phyloP scores from a whole-genome alignment of 2,797 vertebrate species.

The Lepilemur ruficaudatus region DNA sequence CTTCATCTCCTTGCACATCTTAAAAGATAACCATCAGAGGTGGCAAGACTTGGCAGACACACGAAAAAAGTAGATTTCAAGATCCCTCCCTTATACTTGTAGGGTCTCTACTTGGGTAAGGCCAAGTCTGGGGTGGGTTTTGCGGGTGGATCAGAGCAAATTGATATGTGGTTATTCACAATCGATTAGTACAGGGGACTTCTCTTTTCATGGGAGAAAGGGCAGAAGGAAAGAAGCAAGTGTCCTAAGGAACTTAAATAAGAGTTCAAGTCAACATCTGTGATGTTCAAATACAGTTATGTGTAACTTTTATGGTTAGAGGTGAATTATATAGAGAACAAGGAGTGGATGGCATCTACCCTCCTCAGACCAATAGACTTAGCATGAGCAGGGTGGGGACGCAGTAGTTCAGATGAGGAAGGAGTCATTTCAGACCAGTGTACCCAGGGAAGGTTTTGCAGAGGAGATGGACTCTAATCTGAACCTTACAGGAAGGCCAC shows the following conservation, averaged over 20 bases:
- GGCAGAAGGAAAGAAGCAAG: background rate
- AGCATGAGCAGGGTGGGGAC: background rate
- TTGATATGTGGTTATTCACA: background rate
- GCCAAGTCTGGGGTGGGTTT: background rate
- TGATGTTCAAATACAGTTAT: background rate
- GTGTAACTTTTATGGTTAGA: background rate
- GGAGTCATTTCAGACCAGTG: background rate
- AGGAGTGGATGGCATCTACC: background rate
- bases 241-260: background rate
- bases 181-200: background rate
- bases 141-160: background rate
- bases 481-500: background rate
- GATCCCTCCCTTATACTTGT: background rate
- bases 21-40: constrained; percentile 57
- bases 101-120: background rate
- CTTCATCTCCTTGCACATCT: constrained; percentile 52
- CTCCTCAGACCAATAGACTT: background rate
- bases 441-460: background rate
- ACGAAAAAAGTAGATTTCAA: constrained; percentile 29
- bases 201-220: background rate
- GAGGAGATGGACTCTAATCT: background rate
- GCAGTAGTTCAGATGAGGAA: background rate
- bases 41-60: constrained; percentile 30
- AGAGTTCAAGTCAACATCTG: background rate
- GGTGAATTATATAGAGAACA: constrained; percentile 20